phyloP scores from a whole-genome alignment of 2,113 vertebrate genomes.

The Nanorana parkeri region DNA sequence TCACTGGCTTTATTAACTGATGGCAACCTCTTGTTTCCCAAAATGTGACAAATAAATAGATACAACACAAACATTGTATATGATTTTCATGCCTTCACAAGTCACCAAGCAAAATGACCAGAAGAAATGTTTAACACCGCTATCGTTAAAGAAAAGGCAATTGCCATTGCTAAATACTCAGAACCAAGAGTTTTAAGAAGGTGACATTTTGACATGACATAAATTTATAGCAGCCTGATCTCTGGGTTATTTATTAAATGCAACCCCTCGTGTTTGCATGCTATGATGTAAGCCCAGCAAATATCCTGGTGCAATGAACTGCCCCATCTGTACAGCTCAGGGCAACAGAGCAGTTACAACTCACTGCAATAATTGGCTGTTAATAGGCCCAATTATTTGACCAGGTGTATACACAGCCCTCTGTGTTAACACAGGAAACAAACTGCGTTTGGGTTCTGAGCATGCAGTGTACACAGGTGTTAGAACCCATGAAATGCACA shows the following conservation, averaged over 20 bases:
- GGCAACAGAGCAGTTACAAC: conserved; percentile 39
- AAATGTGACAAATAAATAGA: too few relatives aligned
- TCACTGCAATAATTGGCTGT: conserved; percentile 33
- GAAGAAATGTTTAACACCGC: too few relatives aligned
- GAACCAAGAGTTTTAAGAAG: too few relatives aligned
- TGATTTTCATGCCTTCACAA: too few relatives aligned
- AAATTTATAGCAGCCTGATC: background rate
- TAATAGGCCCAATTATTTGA: conserved; percentile 50
- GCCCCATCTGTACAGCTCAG: conserved; percentile 17
- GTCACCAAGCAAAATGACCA: too few relatives aligned
- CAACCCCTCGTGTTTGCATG: background rate
- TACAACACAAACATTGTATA: too few relatives aligned
- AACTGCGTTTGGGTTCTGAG: background rate
- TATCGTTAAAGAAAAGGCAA: background rate
- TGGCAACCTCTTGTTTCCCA: too few relatives aligned
- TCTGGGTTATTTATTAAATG: background rate
- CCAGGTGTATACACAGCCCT: conserved; percentile 45
- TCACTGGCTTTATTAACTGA: background rate
- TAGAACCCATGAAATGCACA: background rate
- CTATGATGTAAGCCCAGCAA: conserved; percentile 12
- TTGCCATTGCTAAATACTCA: too few relatives aligned
- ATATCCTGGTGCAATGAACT: background rate
- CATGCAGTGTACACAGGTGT: conserved; percentile 32
- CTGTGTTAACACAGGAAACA: conserved; percentile 17
- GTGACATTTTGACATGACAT: too few relatives aligned